Evolutionary conservation across 2,113 vertebrate species (phyloP).

Genomic region (Labeo rohita): DNA sequence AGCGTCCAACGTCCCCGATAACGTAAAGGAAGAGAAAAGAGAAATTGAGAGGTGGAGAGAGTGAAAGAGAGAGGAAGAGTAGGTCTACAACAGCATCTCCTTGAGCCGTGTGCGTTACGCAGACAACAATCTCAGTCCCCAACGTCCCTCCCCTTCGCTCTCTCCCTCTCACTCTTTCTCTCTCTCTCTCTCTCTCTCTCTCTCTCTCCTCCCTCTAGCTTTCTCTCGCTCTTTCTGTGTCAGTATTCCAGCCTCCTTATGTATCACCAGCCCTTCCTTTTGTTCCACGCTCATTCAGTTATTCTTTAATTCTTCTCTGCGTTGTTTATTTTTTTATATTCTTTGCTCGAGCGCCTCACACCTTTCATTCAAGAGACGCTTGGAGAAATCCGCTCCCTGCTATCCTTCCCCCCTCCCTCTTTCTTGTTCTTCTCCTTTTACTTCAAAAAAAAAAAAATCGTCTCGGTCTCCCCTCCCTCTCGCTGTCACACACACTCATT

Average conservation of each 20-base stretch:
- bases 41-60: slow-evolving; percentile 41
- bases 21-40: slow-evolving; percentile 22
- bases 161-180: background rate
- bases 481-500: slow-evolving; percentile 15
- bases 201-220: slow-evolving; percentile 17
- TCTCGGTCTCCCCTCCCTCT: slow-evolving; percentile 37
- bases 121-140: slow-evolving; percentile 52
- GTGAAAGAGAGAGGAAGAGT: slow-evolving; percentile 41
- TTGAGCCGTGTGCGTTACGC: slow-evolving; percentile 49
- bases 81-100: slow-evolving; percentile 58
- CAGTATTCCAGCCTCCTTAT: slow-evolving; percentile 45
- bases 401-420: slow-evolving; percentile 23
- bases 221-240: slow-evolving; percentile 43
- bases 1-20: background rate
- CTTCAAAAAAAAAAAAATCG: slow-evolving; percentile 42
- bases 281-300: slow-evolving; percentile 34
- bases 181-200: background rate
- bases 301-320: slow-evolving; percentile 40
- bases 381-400: slow-evolving; percentile 31
- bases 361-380: slow-evolving; percentile 29
- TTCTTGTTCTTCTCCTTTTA: slow-evolving; percentile 40
- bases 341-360: slow-evolving; percentile 39
- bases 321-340: slow-evolving; percentile 51
- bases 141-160: slow-evolving; percentile 54
- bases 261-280: slow-evolving; percentile 13